Conservation (phyloP, 64 coral and sea anemone species). For the Montipora foliosa region DNA sequence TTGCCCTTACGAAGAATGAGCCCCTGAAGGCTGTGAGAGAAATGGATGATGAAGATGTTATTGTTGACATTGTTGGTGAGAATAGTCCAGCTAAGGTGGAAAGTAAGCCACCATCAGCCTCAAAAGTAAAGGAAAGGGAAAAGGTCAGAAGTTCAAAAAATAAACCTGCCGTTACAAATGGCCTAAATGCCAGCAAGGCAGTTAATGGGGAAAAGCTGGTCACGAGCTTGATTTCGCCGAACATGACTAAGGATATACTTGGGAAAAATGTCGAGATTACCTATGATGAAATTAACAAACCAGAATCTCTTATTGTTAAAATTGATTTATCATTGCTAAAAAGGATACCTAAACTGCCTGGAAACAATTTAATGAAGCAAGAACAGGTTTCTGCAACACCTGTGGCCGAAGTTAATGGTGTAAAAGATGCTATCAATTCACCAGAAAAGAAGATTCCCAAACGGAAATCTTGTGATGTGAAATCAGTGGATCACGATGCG, state of each 20-base stretch:
- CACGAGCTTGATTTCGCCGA: conserved; percentile 40
- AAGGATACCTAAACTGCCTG: conserved; percentile 81
- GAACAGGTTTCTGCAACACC: conserved; percentile 21
- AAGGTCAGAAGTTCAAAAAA: conserved; percentile 20
- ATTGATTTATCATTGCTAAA: conserved; percentile 89
- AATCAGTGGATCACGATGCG: conserved; percentile 12
- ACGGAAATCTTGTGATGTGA: conserved; percentile 48
- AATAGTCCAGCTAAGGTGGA: conserved; percentile 24
- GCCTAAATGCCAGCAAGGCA: conserved; percentile 3
- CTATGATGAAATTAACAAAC: conserved; percentile 71
- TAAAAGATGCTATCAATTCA: conserved; percentile 5
- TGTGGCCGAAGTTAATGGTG: conserved; percentile 34
- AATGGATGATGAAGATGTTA: conserved; percentile 67
- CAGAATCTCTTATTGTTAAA: conserved; percentile 92
- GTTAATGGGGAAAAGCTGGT: conserved; percentile 41
- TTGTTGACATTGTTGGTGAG: conserved; percentile 69
- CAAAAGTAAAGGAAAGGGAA: conserved; percentile 23
- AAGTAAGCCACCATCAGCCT: background rate
- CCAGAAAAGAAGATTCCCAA: conserved; percentile 53
- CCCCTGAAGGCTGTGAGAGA: conserved; percentile 20
- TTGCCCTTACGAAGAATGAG: background rate
- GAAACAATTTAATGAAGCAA: conserved; percentile 6
- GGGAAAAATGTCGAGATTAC: conserved; percentile 59
- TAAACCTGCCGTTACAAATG: conserved; percentile 43
- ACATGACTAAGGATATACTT: conserved; percentile 11